These are phyloP conservation scores for Crossaster papposus DNA, from an alignment of 53 echinoderm and acorn worm species.

Conservation along the genomic window DNA sequence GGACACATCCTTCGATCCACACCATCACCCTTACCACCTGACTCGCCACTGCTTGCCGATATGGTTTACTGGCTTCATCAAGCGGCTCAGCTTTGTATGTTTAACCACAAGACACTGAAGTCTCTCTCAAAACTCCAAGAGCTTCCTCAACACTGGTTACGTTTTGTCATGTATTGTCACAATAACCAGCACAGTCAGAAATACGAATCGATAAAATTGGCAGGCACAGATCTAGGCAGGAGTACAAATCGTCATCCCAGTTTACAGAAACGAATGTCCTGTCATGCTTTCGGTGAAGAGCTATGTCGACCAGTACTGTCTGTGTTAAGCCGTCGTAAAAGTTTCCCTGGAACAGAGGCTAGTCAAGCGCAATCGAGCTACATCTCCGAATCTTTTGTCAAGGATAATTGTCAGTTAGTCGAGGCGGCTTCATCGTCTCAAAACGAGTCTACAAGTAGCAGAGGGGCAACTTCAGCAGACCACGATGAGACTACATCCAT, in stretches of 20 bases:
- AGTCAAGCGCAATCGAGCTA: not conserved
- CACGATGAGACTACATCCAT: not conserved
- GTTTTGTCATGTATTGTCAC: slow-evolving; percentile 21
- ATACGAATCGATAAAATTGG: slow-evolving; percentile 3
- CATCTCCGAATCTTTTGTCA: not conserved
- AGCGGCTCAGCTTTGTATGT: not conserved
- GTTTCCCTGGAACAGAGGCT: not conserved
- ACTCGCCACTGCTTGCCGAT: not conserved
- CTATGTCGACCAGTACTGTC: not conserved
- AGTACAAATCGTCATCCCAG: not conserved
- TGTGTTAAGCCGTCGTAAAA: not conserved
- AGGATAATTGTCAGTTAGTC: not conserved
- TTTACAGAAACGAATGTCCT: not conserved
- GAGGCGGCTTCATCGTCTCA: not conserved
- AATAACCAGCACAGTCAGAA: slow-evolving; percentile 5
- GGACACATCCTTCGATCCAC: not conserved
- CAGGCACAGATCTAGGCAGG: not conserved
- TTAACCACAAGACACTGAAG: not conserved
- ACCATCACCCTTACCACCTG: not conserved
- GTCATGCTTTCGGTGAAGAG: not conserved
- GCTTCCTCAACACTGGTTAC: not conserved
- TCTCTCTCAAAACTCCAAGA: not conserved
- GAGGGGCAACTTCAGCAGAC: not conserved
- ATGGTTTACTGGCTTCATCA: slow-evolving; percentile 23
- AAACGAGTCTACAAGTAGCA: not conserved